Evolutionary conservation across 2,888 invertebrate genomes (phyloP).

Genomic region (Polymixis flavicincta): DNA sequence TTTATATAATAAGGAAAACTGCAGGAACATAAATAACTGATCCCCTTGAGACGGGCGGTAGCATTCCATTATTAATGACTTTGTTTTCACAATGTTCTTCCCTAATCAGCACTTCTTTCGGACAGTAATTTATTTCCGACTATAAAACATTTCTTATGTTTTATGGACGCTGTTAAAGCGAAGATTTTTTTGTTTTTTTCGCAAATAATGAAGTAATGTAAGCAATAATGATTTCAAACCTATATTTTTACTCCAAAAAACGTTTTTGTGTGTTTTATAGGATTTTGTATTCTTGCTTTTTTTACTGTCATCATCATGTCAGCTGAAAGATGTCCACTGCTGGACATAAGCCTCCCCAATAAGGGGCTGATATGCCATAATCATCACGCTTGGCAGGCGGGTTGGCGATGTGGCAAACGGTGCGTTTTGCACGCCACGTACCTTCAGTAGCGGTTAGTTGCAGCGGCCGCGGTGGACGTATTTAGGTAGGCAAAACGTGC

Average conservation of each 20-base stretch:
- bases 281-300: too few species aligned
- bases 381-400: too few species aligned
- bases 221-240: not conserved
- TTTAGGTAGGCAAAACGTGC: too few species aligned
- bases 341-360: too few species aligned
- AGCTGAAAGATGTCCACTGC: too few species aligned
- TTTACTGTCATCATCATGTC: too few species aligned
- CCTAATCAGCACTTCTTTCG: not conserved
- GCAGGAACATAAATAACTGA: conserved; percentile 26
- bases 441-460: too few species aligned
- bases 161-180: not conserved
- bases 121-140: not conserved
- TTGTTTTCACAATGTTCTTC: conserved; percentile 18
- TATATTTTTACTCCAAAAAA: too few species aligned
- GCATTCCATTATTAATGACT: conserved; percentile 28
- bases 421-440: too few species aligned
- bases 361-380: too few species aligned
- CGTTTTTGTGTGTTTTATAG: too few species aligned
- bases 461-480: too few species aligned
- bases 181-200: not conserved
- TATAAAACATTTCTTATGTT: not conserved
- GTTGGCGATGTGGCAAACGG: not conserved
- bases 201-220: not conserved
- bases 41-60: not conserved
- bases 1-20: not conserved